phyloP scores from a whole-genome alignment of 2,113 vertebrate species.

The Bufo gargarizans region DNA sequence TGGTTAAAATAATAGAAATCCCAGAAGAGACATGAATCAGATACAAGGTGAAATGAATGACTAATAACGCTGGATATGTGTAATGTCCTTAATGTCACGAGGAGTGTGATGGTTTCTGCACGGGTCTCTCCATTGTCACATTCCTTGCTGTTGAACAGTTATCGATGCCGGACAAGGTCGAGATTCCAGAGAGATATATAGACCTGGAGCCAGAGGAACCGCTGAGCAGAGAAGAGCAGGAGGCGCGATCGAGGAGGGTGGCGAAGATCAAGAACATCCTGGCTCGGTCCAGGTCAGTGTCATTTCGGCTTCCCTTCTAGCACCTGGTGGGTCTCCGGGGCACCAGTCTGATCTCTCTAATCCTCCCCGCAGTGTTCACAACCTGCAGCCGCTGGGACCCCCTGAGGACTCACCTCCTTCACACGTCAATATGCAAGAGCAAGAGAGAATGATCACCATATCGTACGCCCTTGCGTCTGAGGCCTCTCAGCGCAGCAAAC shows the following conservation, averaged over 20 bases:
- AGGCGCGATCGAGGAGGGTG: conserved; percentile 88
- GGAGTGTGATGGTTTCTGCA: neutral
- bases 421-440: conserved; percentile 85
- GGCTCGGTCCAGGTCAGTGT: conserved; percentile 86
- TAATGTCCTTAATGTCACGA: no score
- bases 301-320: neutral
- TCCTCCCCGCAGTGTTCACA: conserved; percentile 80
- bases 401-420: conserved; percentile 78
- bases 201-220: conserved; percentile 90
- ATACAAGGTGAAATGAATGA: no score
- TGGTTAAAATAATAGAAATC: no score
- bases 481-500: conserved; percentile 95
- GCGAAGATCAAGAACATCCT: conserved; percentile 95
- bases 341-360: neutral
- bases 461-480: conserved; percentile 95
- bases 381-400: conserved; percentile 74
- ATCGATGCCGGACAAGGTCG: conserved; percentile 90
- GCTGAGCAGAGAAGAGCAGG: conserved; percentile 88
- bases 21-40: no score
- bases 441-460: conserved; percentile 96
- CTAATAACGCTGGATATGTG: no score
- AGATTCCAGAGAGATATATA: conserved; percentile 91
- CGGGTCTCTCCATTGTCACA: neutral
- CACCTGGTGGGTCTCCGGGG: neutral
- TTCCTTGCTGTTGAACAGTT: conserved; percentile 71